These are phyloP conservation scores for Chymomyza caudatula DNA, from an alignment of 2,888 invertebrate genomes.

Conservation along the genomic window DNA sequence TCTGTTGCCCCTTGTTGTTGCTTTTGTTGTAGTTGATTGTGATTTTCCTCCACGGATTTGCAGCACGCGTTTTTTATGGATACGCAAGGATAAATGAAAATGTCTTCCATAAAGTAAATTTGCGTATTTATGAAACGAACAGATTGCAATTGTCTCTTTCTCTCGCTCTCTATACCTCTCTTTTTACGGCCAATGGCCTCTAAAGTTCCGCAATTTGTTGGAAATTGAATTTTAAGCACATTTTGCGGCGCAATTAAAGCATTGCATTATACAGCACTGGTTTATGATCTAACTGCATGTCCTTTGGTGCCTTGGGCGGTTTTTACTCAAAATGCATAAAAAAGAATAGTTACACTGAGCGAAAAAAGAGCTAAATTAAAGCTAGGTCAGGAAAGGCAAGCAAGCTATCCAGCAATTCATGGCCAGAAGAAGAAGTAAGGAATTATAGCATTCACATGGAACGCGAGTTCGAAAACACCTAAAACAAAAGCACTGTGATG, in stretches of 20 bases:
- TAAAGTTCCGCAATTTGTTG: background rate
- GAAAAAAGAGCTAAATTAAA: background rate
- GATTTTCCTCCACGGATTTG: slow-evolving; percentile 18
- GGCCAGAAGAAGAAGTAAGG: too few relatives aligned
- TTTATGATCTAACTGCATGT: slow-evolving; percentile 40
- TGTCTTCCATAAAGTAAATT: slow-evolving; percentile 46
- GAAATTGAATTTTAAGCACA: slow-evolving; percentile 53
- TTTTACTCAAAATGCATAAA: slow-evolving; percentile 42
- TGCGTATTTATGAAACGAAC: slow-evolving; percentile 56
- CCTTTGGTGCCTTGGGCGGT: background rate
- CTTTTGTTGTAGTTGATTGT: slow-evolving; percentile 16
- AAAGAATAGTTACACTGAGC: background rate
- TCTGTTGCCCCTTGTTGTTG: background rate
- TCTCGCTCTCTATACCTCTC: background rate
- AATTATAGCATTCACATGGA: too few relatives aligned
- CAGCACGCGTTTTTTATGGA: slow-evolving; percentile 20
- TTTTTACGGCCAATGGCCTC: slow-evolving; percentile 3
- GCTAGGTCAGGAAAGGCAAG: background rate
- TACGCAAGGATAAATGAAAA: slow-evolving; percentile 44
- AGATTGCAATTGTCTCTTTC: slow-evolving; percentile 30
- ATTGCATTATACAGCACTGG: slow-evolving; percentile 33
- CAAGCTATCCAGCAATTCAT: too few relatives aligned
- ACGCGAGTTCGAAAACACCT: too few relatives aligned
- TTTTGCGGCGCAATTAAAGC: slow-evolving; percentile 63
- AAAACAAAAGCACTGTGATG: too few relatives aligned